Evolutionary conservation across 2,888 invertebrate species (phyloP).

Genomic region (Macropis europaea): DNA sequence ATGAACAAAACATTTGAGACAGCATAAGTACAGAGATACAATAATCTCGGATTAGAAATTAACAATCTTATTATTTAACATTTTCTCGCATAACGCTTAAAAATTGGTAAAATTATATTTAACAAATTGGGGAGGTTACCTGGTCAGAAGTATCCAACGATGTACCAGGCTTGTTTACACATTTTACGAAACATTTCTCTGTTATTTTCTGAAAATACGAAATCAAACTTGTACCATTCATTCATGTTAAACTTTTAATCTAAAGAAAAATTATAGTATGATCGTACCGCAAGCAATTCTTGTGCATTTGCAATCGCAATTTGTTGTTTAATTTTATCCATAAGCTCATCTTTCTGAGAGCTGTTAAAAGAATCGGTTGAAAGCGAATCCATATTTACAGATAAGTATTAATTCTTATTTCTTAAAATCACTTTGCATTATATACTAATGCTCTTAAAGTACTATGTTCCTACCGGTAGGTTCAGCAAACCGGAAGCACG

Average conservation of each 20-base stretch:
- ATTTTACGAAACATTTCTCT: conserved; percentile 98
- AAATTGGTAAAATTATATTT: conserved; percentile 39
- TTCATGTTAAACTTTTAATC: conserved; percentile 39
- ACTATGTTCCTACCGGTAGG: conserved; percentile 23
- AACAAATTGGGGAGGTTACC: conserved; percentile 78
- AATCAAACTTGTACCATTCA: conserved; percentile 24
- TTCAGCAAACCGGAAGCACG: conserved; percentile 51
- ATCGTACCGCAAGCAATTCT: conserved; percentile 90
- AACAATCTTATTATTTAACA: background rate
- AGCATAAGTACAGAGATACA: background rate
- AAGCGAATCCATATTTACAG: conserved; percentile 82
- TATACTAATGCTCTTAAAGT: background rate
- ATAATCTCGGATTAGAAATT: background rate
- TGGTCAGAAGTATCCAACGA: conserved; percentile 93
- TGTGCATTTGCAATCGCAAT: conserved; percentile 96
- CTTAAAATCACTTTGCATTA: conserved; percentile 14
- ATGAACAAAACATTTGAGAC: background rate
- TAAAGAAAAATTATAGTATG: conserved; percentile 44
- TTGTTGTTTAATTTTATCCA: conserved; percentile 97
- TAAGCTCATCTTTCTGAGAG: conserved; percentile 91
- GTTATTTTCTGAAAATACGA: conserved; percentile 91
- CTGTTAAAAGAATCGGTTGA: conserved; percentile 83
- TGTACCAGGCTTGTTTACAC: conserved; percentile 94
- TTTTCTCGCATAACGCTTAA: background rate
- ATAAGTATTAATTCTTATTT: background rate